Evolutionary conservation across 1,140 invertebrate species (phyloP).

Genomic region (Probaryconus sp.): DNA sequence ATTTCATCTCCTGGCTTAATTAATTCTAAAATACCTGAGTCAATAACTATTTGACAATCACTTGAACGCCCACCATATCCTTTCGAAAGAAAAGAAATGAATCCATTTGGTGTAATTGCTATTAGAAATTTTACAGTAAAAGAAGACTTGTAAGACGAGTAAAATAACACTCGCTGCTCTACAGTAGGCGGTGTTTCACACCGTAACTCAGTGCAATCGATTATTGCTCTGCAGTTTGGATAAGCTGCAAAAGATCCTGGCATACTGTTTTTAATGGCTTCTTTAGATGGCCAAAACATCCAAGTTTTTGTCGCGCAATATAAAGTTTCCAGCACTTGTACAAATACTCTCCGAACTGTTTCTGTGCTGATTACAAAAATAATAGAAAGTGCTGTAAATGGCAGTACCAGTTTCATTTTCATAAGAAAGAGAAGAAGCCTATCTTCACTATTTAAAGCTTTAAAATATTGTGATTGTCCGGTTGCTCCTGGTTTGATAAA

Average conservation of each 20-base stretch:
- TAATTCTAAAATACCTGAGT: slow-evolving; percentile 5
- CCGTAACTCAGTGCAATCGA: slow-evolving; percentile 17
- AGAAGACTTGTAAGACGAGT: slow-evolving; percentile 3
- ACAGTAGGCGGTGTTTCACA: slow-evolving; percentile 15
- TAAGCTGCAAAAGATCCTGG: slow-evolving; percentile 6
- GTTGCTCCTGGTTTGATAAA: slow-evolving; percentile 4
- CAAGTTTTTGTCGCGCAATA: slow-evolving; percentile 8
- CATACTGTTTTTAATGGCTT: slow-evolving; percentile 7
- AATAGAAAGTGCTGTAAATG: slow-evolving; percentile 11
- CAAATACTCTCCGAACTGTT: slow-evolving; percentile 8
- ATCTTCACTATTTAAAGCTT: slow-evolving; percentile 12
- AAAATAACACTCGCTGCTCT: slow-evolving; percentile 5
- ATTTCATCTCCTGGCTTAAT: background rate
- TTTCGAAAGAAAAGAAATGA: slow-evolving; percentile 13
- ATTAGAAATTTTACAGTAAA: slow-evolving; percentile 13
- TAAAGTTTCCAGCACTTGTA: slow-evolving; percentile 9
- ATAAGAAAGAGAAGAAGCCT: slow-evolving; percentile 11
- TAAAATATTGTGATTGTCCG: slow-evolving; percentile 2
- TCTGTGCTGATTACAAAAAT: slow-evolving; percentile 20
- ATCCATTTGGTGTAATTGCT: slow-evolving; percentile 2
- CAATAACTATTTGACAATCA: background rate
- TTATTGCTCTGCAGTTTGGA: slow-evolving; percentile 25
- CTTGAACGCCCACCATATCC: background rate
- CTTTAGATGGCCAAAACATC: slow-evolving; percentile 27
- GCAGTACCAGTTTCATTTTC: slow-evolving; percentile 19